A percentile compares a stretch with the other conserved stretches of the same genome.
Conservation (phyloP, 2,888 invertebrate genomes). For the Thalpophila matura region DNA sequence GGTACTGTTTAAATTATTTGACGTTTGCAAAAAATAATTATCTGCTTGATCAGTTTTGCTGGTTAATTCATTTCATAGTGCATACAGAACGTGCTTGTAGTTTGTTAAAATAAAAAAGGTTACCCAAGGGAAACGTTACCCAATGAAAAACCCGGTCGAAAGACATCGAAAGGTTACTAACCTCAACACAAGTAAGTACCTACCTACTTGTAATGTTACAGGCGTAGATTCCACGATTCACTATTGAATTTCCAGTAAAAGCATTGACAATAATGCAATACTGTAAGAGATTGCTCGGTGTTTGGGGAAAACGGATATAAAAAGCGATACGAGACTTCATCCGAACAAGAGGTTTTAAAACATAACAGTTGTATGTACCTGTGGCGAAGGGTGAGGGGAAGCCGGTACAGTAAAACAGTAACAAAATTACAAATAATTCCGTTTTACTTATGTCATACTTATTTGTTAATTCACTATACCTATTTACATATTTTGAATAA, state of each 20-base stretch:
- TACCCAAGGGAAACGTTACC: not conserved
- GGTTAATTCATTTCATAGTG: not conserved
- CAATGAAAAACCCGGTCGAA: not conserved
- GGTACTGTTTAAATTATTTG: not conserved
- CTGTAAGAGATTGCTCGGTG: slow-evolving; percentile 14
- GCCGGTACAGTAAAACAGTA: too few species aligned
- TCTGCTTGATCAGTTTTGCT: not conserved
- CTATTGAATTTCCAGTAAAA: slow-evolving; percentile 42
- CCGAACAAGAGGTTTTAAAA: slow-evolving; percentile 4
- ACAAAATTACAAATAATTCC: too few species aligned
- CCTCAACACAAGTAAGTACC: not conserved
- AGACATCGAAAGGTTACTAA: not conserved
- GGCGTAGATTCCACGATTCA: slow-evolving; percentile 4
- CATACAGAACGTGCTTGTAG: not conserved
- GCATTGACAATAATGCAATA: slow-evolving; percentile 51
- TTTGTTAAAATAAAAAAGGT: not conserved
- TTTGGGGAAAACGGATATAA: slow-evolving; percentile 20
- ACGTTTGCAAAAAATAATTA: too few species aligned
- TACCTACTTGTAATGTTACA: not conserved
- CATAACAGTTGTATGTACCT: slow-evolving; percentile 9
- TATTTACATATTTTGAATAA: too few species aligned
- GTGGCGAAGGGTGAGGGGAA: too few species aligned
- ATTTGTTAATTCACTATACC: too few species aligned
- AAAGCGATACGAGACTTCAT: slow-evolving; percentile 8
- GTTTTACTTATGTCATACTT: too few species aligned